These are phyloP conservation scores for Sinocyclocheilus rhinocerous DNA, from an alignment of 2,113 vertebrate species.

Conservation along the genomic window DNA sequence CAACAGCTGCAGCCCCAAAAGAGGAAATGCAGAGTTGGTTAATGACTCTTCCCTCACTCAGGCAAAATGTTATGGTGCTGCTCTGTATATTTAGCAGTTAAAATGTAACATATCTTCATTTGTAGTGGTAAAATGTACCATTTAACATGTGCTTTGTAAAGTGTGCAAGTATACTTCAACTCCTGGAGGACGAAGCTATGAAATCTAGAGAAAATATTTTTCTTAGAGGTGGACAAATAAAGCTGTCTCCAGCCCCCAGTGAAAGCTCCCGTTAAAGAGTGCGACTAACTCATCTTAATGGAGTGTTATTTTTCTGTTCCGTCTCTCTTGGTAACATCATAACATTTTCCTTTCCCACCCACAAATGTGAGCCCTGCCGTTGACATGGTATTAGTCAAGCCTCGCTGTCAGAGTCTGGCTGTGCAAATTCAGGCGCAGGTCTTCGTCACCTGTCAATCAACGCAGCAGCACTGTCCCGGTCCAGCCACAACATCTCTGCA, in stretches of 20 bases:
- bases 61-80: background rate
- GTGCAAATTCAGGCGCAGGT: slow-evolving; percentile 38
- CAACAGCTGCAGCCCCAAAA: background rate
- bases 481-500: slow-evolving; percentile 38
- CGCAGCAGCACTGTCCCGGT: slow-evolving; percentile 8
- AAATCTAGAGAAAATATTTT: slow-evolving; percentile 42
- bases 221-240: slow-evolving; percentile 26
- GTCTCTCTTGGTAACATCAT: slow-evolving; percentile 59
- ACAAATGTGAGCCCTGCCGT: slow-evolving; percentile 47
- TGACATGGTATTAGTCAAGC: slow-evolving; percentile 50
- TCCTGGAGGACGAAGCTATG: slow-evolving; percentile 20
- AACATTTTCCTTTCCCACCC: slow-evolving; percentile 59
- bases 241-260: slow-evolving; percentile 19
- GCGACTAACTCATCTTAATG: slow-evolving; percentile 52
- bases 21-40: background rate
- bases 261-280: slow-evolving; percentile 16
- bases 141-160: background rate
- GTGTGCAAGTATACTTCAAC: slow-evolving; percentile 23
- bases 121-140: slow-evolving; percentile 17
- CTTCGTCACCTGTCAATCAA: slow-evolving; percentile 48
- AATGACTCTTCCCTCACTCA: slow-evolving; percentile 13
- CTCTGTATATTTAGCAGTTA: slow-evolving; percentile 25
- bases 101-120: background rate
- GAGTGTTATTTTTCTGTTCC: slow-evolving; percentile 57
- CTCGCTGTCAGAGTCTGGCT: slow-evolving; percentile 36